A percentile compares a stretch with the other conserved stretches of the same genome.
phyloP scores from a whole-genome alignment of 1,140 invertebrate genomes.

The Propsilocerus akamusi region DNA sequence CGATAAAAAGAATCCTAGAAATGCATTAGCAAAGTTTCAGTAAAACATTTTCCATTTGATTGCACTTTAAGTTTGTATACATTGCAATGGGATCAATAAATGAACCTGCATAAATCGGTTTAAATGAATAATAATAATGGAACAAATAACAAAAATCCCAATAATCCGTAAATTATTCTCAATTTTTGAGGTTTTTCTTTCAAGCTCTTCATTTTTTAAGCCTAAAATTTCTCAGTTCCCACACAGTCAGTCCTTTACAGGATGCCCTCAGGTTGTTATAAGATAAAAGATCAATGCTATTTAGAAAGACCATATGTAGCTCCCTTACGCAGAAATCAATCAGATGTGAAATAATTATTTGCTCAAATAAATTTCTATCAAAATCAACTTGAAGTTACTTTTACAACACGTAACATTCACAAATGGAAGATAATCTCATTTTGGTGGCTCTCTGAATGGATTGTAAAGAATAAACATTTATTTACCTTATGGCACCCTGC shows the following conservation, averaged over 20 bases:
- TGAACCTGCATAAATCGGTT: slow-evolving; percentile 2
- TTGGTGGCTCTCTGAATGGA: no score
- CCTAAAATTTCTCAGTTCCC: background rate
- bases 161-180: slow-evolving; percentile 3
- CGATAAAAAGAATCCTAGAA: no score
- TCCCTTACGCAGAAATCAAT: background rate
- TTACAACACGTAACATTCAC: no score
- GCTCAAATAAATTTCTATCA: background rate
- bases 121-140: slow-evolving; percentile 1
- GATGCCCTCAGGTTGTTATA: background rate
- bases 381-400: no score
- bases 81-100: background rate
- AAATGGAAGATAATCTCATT: no score
- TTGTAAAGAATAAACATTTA: background rate
- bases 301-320: no score
- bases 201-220: background rate
- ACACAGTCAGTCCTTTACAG: background rate
- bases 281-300: no score
- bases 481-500: background rate
- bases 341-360: background rate
- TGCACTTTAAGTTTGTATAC: background rate
- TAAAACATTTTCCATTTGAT: background rate
- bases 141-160: background rate
- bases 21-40: no score
- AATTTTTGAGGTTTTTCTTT: background rate